Percentiles rank a stretch among this genome's conserved stretches.
Conservation (phyloP, 2,797 vertebrate species). For the Lithobates pipiens region DNA sequence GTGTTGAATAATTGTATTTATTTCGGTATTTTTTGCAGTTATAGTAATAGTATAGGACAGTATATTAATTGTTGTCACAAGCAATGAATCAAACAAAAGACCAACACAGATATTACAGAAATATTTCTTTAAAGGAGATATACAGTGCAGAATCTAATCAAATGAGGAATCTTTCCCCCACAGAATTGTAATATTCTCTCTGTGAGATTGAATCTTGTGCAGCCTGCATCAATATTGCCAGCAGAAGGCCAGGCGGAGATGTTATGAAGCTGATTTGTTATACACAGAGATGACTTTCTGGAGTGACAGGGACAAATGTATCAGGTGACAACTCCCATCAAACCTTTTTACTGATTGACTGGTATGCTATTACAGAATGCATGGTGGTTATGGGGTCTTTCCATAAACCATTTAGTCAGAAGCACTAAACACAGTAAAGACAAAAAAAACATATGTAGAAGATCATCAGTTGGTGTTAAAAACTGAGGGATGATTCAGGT, state of each 20-base stretch:
- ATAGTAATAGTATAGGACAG: neutral
- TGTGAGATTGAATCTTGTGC: slow-evolving; percentile 28
- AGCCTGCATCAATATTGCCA: slow-evolving; percentile 4
- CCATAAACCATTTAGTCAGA: too few relatives aligned
- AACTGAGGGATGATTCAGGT: too few relatives aligned
- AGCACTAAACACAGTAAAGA: too few relatives aligned
- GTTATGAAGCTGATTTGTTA: neutral
- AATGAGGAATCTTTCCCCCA: neutral
- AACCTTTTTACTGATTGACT: neutral
- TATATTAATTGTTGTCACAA: neutral
- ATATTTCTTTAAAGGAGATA: neutral
- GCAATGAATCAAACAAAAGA: slow-evolving; percentile 9
- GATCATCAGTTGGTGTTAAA: too few relatives aligned
- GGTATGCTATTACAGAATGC: too few relatives aligned
- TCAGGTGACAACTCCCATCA: neutral
- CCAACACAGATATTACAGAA: neutral
- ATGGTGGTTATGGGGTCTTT: too few relatives aligned
- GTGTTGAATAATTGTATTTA: neutral
- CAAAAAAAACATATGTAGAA: too few relatives aligned
- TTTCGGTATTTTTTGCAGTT: neutral
- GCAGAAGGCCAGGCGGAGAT: slow-evolving; percentile 9
- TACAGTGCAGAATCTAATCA: neutral
- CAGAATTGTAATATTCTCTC: slow-evolving; percentile 25
- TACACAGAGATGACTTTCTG: neutral
- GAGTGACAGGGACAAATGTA: neutral